A percentile compares a stretch with the other conserved stretches of the same genome.
Evolutionary conservation across 2,113 vertebrate genomes (phyloP).

Genomic region (Archocentrus centrarchus): DNA sequence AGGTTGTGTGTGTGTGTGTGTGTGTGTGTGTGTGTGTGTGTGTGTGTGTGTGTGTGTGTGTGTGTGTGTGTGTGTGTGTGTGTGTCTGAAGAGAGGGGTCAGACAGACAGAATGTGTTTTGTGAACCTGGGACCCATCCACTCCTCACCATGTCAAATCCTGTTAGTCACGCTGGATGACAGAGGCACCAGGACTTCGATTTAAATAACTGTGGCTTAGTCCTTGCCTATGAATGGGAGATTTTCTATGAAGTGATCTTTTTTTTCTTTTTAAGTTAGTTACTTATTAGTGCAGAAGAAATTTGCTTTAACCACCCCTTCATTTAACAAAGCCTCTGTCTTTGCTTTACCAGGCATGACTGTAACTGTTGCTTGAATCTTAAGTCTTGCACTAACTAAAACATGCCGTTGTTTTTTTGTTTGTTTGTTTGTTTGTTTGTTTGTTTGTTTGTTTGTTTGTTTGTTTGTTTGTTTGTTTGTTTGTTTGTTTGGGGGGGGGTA

Average conservation of each 20-base stretch:
- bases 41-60: not conserved
- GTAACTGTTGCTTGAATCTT: too few species aligned
- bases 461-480: too few species aligned
- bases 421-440: too few species aligned
- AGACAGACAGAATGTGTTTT: conserved; percentile 61
- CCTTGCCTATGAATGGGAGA: conserved; percentile 18
- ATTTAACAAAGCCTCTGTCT: not conserved
- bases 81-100: conserved; percentile 3
- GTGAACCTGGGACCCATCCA: conserved; percentile 56
- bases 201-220: conserved; percentile 47
- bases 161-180: conserved; percentile 66
- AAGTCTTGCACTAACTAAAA: not conserved
- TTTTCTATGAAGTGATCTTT: conserved; percentile 5
- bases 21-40: too few species aligned
- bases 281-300: not conserved
- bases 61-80: not conserved
- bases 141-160: conserved; percentile 64
- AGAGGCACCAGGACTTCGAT: conserved; percentile 44
- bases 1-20: not conserved
- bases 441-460: too few species aligned
- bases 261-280: not conserved
- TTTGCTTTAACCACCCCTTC: not conserved
- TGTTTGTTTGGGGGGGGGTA: too few species aligned
- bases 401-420: too few species aligned
- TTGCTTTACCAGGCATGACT: not conserved